Evolutionary conservation across 2,113 vertebrate genomes (phyloP).

Genomic region (Anser brachyrhynchus): DNA sequence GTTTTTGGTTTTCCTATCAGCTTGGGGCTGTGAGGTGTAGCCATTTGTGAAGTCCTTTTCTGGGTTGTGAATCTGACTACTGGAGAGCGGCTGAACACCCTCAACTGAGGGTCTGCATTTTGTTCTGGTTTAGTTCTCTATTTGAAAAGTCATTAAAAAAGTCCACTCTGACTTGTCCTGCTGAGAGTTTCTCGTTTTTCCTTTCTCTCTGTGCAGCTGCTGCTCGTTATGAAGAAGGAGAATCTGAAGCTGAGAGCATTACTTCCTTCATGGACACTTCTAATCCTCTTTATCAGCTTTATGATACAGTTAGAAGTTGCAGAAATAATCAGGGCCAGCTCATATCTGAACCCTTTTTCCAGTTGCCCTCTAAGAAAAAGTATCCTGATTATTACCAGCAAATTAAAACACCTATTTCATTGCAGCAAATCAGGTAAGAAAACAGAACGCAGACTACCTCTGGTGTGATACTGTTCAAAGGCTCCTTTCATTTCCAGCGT

Average conservation of each 20-base stretch:
- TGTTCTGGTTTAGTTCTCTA: neutral
- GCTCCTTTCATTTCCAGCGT: neutral
- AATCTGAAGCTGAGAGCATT: constrained; percentile 95
- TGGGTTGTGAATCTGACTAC: neutral
- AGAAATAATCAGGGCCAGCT: constrained; percentile 96
- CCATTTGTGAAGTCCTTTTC: neutral
- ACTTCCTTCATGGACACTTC: constrained; percentile 93
- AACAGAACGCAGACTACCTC: neutral
- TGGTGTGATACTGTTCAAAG: neutral
- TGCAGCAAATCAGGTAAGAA: constrained; percentile 94
- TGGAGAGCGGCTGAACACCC: neutral
- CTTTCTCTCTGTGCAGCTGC: constrained; percentile 72
- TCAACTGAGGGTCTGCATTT: neutral
- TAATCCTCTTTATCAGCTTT: constrained; percentile 96
- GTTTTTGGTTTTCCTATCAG: neutral
- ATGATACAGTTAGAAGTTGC: constrained; percentile 92
- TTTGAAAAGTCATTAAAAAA: neutral
- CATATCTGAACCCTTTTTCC: constrained; percentile 95
- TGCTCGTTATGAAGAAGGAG: constrained; percentile 91
- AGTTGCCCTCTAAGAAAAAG: constrained; percentile 96
- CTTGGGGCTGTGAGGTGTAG: neutral
- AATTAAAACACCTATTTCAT: constrained; percentile 91
- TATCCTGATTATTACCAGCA: constrained; percentile 98
- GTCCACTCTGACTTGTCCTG: neutral
- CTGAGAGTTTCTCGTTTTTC: neutral